Evolutionary conservation across 2,797 vertebrate species (phyloP).

Genomic region (Myotis daubentonii): DNA sequence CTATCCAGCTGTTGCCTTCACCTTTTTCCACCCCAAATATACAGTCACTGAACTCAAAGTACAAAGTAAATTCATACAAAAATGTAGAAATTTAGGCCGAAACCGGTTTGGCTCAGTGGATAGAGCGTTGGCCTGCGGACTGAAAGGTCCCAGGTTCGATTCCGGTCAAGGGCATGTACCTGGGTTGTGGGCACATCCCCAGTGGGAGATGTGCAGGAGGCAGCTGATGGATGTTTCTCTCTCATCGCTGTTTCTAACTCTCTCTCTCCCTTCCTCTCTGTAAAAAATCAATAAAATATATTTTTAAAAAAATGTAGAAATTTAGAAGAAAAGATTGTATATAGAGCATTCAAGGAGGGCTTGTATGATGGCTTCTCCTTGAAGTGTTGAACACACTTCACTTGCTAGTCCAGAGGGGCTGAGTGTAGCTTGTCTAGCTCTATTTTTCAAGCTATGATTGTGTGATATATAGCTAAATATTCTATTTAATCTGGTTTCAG

Average conservation of each 20-base stretch:
- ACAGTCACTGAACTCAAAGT: not conserved
- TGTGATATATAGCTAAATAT: not conserved
- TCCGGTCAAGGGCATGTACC: no score
- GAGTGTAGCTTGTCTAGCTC: not conserved
- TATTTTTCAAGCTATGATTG: not conserved
- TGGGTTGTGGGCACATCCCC: no score
- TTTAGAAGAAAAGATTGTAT: not conserved
- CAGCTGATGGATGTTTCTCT: no score
- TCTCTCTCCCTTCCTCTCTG: no score
- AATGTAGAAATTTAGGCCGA: no score
- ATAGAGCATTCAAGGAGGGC: not conserved
- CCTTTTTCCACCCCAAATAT: not conserved
- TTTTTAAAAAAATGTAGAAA: no score
- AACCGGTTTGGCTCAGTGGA: no score
- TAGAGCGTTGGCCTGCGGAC: no score
- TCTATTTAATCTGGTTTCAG: not conserved
- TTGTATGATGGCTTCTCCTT: not conserved
- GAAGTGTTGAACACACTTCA: not conserved
- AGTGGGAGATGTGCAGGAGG: no score
- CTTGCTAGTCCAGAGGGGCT: not conserved
- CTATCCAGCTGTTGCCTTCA: not conserved
- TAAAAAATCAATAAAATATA: no score
- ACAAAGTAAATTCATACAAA: not conserved
- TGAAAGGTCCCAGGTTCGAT: no score
- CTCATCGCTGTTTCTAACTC: no score